phyloP scores from a whole-genome alignment of 2,113 vertebrate genomes.

The Tachysurus vachellii region DNA sequence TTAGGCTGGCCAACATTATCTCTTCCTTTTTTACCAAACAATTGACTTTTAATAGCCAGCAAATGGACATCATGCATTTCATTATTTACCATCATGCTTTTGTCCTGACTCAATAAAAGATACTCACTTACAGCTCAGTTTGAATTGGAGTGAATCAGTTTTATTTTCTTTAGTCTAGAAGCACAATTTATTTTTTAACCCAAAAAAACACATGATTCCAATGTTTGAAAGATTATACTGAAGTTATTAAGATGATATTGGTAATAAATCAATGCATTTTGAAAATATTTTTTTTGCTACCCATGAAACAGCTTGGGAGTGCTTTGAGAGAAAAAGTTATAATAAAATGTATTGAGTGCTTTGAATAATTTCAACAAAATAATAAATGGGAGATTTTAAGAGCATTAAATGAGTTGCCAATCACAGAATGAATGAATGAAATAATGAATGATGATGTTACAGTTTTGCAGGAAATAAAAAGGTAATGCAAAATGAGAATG shows the following conservation, averaged over 20 bases:
- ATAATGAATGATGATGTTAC: too few species aligned
- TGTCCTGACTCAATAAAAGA: background rate
- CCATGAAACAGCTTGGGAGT: too few species aligned
- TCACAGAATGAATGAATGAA: background rate
- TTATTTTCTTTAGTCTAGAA: background rate
- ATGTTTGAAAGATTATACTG: background rate
- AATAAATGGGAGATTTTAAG: too few species aligned
- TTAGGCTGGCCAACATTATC: background rate
- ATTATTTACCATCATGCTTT: background rate
- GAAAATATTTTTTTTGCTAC: background rate
- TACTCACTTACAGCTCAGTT: background rate
- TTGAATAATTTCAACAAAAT: background rate
- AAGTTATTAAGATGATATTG: background rate
- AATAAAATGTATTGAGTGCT: too few species aligned
- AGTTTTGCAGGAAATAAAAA: background rate
- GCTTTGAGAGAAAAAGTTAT: too few species aligned
- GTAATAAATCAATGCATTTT: background rate
- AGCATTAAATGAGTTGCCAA: background rate
- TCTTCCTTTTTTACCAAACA: background rate
- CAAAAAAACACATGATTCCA: background rate
- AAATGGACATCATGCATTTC: background rate
- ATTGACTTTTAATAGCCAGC: background rate
- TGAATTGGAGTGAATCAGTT: background rate
- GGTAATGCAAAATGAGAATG: background rate
- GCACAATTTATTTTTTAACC: background rate